Evolutionary conservation across 2,113 vertebrate genomes (phyloP), one percentile per base, ranked within the genome.

Genomic region (Formicarius rufipectus): DNA sequence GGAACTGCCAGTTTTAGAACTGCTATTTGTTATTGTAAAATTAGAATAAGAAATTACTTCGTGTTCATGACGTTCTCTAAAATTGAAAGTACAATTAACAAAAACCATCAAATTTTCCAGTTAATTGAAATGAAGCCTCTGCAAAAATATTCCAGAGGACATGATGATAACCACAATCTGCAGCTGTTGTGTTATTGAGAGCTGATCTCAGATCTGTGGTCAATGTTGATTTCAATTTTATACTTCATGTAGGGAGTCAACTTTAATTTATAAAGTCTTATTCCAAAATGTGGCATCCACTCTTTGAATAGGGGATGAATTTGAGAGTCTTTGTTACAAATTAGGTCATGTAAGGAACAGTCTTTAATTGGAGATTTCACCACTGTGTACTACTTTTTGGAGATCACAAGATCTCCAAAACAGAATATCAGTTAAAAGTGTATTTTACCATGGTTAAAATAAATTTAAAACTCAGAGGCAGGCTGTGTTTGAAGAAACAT

Each of bases 101-200:
- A 94, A 94, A 95, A 42, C 90, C 84, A 90, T 89, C 63, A 84
- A 30, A 87, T 95, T 96, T 94, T 95, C 83, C 80, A 77, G 60
- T 81, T 90, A 93, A 59, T 71, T 92, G 79, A 50, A 92, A 67
- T 55, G 80, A 53, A 90, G 63, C 72, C 95, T 96, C 92, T 97
- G 94, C 39, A 78, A 59, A 95, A 84, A 81, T 81, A 78, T 68
- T 95, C 93, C 12, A 33, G 91, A 92, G 73, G 52, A 92, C 56
- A 25, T 24, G 72, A 83, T 62, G 72, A 93, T 84, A 95, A 89
- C 91, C 63, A 74, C 42, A 80, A 6, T 78, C 68, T 89, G 80
- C 92, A 95, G 94, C 86, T 93, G 83, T 74, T 93, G 39, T 47
- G 63, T 49, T 94, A 44, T 2, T 86, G 86, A 77, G 72, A 74